Evolutionary conservation across 2,888 invertebrate genomes (phyloP).

Genomic region (Drosophila rellima): DNA sequence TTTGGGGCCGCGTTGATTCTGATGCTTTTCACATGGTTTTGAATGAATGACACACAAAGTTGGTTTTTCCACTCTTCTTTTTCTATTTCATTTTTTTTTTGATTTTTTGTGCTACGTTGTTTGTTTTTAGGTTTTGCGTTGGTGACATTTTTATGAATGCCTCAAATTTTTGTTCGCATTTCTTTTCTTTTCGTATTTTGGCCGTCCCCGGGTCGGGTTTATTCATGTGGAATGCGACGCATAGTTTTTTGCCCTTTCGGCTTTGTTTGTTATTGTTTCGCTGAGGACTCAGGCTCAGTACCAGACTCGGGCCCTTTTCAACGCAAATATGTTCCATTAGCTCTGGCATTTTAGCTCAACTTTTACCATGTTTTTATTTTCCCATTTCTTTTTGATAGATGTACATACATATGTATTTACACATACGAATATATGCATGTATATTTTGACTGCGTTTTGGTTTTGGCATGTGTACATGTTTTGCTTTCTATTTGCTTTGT

Average conservation of each 20-base stretch:
- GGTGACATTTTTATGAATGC: constrained; percentile 81
- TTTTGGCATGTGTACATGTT: constrained; percentile 56
- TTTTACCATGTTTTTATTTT: constrained; percentile 44
- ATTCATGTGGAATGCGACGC: constrained; percentile 79
- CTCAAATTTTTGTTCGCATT: constrained; percentile 72
- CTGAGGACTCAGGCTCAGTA: constrained; percentile 43
- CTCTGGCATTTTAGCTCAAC: constrained; percentile 72
- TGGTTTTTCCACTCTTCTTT: constrained; percentile 46
- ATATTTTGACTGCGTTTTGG: constrained; percentile 55
- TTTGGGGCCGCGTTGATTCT: constrained; percentile 60
- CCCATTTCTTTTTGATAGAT: constrained; percentile 23
- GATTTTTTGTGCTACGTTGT: constrained; percentile 57
- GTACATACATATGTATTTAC: constrained; percentile 8
- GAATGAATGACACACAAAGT: constrained; percentile 81
- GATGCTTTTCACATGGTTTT: constrained; percentile 79
- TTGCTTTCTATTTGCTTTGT: constrained; percentile 72
- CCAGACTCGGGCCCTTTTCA: constrained; percentile 70
- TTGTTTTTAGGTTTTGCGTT: constrained; percentile 71
- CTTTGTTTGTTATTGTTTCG: constrained; percentile 77
- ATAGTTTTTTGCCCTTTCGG: constrained; percentile 74
- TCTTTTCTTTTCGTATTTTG: constrained; percentile 36
- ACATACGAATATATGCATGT: constrained; percentile 11
- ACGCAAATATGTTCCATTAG: constrained; percentile 81
- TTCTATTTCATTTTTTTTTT: constrained; percentile 9
- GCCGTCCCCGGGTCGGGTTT: constrained; percentile 46